Conservation (phyloP, 2,888 invertebrate genomes). For the Galerucella pusilla region DNA sequence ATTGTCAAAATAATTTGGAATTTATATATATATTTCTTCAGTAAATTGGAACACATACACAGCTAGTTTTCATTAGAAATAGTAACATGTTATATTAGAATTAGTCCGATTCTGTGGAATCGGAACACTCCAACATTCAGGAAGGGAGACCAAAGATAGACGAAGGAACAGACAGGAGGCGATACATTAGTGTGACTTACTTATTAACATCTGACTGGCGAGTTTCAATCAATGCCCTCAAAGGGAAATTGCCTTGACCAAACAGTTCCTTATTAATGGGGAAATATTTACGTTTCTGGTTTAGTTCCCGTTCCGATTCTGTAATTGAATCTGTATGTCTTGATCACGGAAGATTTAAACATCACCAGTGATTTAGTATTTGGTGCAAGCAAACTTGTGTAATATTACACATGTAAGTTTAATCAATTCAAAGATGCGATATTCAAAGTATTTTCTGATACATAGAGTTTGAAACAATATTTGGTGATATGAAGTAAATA, state of each 20-base stretch:
- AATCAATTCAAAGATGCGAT: neutral
- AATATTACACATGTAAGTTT: neutral
- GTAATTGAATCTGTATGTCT: conserved; percentile 43
- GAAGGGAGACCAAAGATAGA: neutral
- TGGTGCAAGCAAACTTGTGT: neutral
- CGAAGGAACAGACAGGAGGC: conserved; percentile 46
- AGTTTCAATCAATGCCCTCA: conserved; percentile 53
- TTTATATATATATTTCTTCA: no score
- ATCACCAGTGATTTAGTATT: conserved; percentile 5
- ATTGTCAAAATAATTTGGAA: no score
- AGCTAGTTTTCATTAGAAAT: no score
- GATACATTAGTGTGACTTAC: conserved; percentile 54
- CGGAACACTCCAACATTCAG: neutral
- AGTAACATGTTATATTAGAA: neutral
- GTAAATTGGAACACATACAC: no score
- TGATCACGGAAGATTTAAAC: conserved; percentile 32
- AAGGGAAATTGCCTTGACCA: conserved; percentile 53
- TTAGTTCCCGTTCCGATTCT: conserved; percentile 34
- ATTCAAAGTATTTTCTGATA: neutral
- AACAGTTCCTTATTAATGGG: conserved; percentile 46
- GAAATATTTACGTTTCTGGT: conserved; percentile 46
- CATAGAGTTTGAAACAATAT: no score
- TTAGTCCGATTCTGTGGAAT: conserved; percentile 1
- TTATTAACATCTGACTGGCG: conserved; percentile 52
- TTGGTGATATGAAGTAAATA: no score